A percentile compares a stretch with the other conserved stretches of the same genome.
Evolutionary conservation across 2,888 invertebrate species (phyloP).

Genomic region (Thymelicus acteon): DNA sequence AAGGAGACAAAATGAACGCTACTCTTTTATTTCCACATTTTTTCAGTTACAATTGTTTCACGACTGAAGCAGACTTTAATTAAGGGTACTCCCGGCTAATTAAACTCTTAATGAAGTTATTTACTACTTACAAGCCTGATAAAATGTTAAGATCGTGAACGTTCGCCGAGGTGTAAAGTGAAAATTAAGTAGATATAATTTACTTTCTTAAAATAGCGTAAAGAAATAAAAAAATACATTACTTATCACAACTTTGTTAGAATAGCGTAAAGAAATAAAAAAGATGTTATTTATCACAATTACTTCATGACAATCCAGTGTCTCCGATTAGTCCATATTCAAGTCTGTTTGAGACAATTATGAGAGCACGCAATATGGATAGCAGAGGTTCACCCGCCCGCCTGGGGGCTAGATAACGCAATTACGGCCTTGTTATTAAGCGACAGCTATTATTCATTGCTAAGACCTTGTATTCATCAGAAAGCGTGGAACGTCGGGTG

Average conservation of each 20-base stretch:
- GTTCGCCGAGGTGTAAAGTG: background rate
- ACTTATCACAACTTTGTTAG: background rate
- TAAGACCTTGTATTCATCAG: slow-evolving; percentile 64
- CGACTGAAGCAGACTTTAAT: slow-evolving; percentile 32
- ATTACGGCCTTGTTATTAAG: slow-evolving; percentile 77
- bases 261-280: background rate
- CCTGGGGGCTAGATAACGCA: slow-evolving; percentile 75
- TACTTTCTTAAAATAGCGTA: background rate
- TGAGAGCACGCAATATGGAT: slow-evolving; percentile 74
- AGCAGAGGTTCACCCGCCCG: slow-evolving; percentile 63
- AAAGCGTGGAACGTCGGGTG: slow-evolving; percentile 40
- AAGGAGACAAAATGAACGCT: slow-evolving; percentile 44
- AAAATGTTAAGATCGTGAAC: slow-evolving; percentile 32
- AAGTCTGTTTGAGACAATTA: slow-evolving; percentile 73
- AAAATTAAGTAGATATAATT: background rate
- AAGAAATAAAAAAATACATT: background rate
- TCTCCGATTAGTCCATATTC: slow-evolving; percentile 25
- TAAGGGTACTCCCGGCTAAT: slow-evolving; percentile 33
- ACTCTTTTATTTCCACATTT: slow-evolving; percentile 46
- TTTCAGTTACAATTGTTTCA: slow-evolving; percentile 34
- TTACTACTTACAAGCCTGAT: slow-evolving; percentile 24
- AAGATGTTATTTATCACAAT: background rate
- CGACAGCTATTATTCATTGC: slow-evolving; percentile 75
- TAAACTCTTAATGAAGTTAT: slow-evolving; percentile 32
- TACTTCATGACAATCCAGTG: background rate